Conservation (phyloP, 2,113 vertebrate genomes). For the Castor canadensis region DNA sequence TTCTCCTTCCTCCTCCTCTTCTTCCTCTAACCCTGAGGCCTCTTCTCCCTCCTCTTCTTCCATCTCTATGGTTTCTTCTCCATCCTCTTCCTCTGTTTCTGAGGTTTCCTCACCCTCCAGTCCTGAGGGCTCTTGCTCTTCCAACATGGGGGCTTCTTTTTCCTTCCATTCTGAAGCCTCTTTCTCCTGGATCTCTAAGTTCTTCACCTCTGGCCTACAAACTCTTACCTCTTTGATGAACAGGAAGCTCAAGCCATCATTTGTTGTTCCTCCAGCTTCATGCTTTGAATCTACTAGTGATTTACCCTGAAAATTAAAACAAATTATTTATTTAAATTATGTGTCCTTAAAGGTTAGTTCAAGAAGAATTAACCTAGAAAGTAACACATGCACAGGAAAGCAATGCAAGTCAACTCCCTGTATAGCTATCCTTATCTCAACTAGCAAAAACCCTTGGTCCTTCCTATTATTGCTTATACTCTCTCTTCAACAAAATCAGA, state of each 20-base stretch:
- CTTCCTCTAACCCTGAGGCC: neutral
- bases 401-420: too few species aligned
- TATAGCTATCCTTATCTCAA: too few species aligned
- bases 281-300: neutral
- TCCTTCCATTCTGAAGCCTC: neutral
- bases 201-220: neutral
- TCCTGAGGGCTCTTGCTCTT: neutral
- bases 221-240: constrained; percentile 51
- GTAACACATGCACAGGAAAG: too few species aligned
- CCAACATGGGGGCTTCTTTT: neutral
- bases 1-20: neutral
- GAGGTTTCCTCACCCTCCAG: neutral
- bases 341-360: too few species aligned
- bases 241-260: neutral
- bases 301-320: constrained; percentile 44
- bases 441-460: too few species aligned
- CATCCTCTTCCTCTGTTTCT: neutral
- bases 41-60: neutral
- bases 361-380: too few species aligned
- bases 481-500: too few species aligned
- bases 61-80: neutral
- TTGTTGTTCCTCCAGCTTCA: neutral
- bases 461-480: too few species aligned
- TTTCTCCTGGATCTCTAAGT: neutral
- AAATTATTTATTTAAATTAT: neutral